Evolutionary conservation across 2,113 vertebrate species (phyloP).

Genomic region (Gobius niger): DNA sequence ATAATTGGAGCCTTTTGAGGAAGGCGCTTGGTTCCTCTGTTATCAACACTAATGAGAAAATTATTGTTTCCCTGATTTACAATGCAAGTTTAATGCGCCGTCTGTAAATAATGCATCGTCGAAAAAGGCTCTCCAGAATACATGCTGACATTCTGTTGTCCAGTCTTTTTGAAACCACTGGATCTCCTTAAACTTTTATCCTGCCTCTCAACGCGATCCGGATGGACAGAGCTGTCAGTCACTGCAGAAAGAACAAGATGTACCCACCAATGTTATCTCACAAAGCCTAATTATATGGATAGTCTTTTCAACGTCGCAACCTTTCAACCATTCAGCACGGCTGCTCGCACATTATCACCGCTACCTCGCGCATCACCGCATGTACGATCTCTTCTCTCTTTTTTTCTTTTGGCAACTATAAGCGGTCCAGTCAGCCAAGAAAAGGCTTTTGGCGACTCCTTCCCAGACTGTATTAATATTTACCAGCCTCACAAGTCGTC

Average conservation of each 20-base stretch:
- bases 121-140: slow-evolving; percentile 22
- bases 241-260: slow-evolving; percentile 27
- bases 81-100: slow-evolving; percentile 36
- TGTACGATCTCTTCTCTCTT: slow-evolving; percentile 27
- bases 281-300: slow-evolving; percentile 37
- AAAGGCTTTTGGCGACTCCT: slow-evolving; percentile 56
- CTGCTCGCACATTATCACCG: slow-evolving; percentile 54
- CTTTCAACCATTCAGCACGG: slow-evolving; percentile 28
- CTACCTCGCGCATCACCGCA: slow-evolving; percentile 40
- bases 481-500: slow-evolving; percentile 63
- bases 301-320: slow-evolving; percentile 39
- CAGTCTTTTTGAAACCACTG: slow-evolving; percentile 3
- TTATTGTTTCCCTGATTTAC: slow-evolving; percentile 42
- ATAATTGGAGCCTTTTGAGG: slow-evolving; percentile 61
- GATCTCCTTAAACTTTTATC: slow-evolving; percentile 18
- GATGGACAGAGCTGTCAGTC: slow-evolving; percentile 14
- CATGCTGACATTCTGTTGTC: slow-evolving; percentile 3
- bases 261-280: slow-evolving; percentile 32
- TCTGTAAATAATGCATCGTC: slow-evolving; percentile 55
- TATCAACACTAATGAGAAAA: slow-evolving; percentile 71
- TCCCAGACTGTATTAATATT: slow-evolving; percentile 69
- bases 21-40: slow-evolving; percentile 60
- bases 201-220: slow-evolving; percentile 11
- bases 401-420: slow-evolving; percentile 54
- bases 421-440: slow-evolving; percentile 48